Evolutionary conservation across 2,797 vertebrate species (phyloP), one percentile per base, ranked within the genome.

Genomic region (Cirrhinus mrigala): DNA sequence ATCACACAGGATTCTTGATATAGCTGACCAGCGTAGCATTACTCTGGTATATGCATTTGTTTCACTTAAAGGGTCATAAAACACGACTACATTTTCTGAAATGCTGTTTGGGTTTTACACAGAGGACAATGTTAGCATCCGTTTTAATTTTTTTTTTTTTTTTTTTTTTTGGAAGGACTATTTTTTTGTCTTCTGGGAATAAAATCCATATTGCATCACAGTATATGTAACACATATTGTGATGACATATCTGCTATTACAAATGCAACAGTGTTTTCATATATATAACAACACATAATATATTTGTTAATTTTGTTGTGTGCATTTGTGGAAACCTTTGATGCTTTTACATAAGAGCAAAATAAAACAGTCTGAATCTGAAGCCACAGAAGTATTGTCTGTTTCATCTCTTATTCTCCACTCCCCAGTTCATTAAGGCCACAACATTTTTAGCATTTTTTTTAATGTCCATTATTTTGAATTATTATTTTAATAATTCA

Each of bases 401-500:
- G 58, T 66, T 66, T 66, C 27, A 29, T 18, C 62, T 66, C 16
- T 4, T 18, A 27, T 66, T 9, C 62, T 66, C 24, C 15, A 3
- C 27, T 33, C 62, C 9, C 7, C 15, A 33, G 1, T 33, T 16
- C 27, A 66, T 16, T 27, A 66, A 16, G 14, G 6, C 27, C 27
- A 66, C 29, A 37, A 66, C 29, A 37, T 68, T 27, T 14, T 11
- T 66, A 66, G 16, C 5, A 66, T 33, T 18, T 66, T 4, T 48
- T 12, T 29, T n/a, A n/a, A n/a, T n/a, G n/a, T n/a, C n/a, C n/a
- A n/a, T n/a, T n/a, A n/a, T n/a, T n/a, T n/a, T n/a, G n/a, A n/a
- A n/a, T n/a, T n/a, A n/a, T n/a, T 37, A 68, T 68, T 68, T 68
- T 20, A 68, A 68, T 22, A 68, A 37, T 68, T 68, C 3, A 68